Conservation (phyloP, 1,140 invertebrate genomes). For the Cydia splendana region DNA sequence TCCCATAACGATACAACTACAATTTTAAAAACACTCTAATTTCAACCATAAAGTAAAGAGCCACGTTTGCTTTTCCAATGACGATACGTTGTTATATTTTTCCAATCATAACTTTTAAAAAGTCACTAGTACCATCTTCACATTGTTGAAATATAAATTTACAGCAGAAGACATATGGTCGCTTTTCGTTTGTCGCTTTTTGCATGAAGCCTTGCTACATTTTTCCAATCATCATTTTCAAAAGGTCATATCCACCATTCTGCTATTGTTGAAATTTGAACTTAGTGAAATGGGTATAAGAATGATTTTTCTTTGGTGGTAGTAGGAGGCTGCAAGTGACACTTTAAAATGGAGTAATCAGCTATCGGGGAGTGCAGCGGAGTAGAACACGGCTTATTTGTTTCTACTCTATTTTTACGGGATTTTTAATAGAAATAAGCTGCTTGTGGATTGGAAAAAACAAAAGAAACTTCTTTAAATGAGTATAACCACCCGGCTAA, state of each 20-base stretch:
- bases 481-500: background rate
- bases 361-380: background rate
- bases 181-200: background rate
- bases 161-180: background rate
- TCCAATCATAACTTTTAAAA: background rate
- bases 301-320: no score
- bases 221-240: background rate
- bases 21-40: background rate
- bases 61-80: no score
- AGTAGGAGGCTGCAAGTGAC: background rate
- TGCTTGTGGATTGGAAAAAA: background rate
- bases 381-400: background rate
- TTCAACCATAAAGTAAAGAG: background rate
- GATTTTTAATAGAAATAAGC: background rate
- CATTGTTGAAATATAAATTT: background rate
- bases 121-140: background rate
- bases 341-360: conserved; percentile 3
- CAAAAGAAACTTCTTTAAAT: no score
- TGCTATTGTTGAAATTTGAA: background rate
- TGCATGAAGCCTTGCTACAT: background rate
- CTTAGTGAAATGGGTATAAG: no score
- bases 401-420: background rate
- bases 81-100: no score
- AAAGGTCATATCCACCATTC: background rate
- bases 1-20: background rate